A percentile compares a stretch with the other conserved stretches of the same genome.
Conservation (phyloP, 2,888 invertebrate species). For the Lymantria monacha region DNA sequence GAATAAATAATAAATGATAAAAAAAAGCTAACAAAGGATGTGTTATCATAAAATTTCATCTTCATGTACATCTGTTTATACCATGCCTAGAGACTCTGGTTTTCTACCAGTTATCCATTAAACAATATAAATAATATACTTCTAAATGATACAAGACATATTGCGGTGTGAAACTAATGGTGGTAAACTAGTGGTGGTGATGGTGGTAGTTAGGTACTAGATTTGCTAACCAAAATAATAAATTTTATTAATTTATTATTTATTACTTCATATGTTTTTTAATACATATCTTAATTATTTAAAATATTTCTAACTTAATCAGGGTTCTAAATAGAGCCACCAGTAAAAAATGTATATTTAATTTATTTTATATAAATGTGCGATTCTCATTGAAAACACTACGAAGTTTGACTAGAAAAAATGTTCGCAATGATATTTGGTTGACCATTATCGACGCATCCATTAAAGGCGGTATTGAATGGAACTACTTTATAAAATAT, state of each 20-base stretch:
- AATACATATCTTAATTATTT: not conserved
- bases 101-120: no score
- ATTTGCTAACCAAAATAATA: not conserved
- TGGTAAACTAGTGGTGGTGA: no score
- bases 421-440: conserved; percentile 37
- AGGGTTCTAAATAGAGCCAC: not conserved
- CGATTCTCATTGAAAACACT: conserved; percentile 14
- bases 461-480: conserved; percentile 30
- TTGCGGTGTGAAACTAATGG: no score
- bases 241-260: no score
- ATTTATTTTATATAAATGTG: conserved; percentile 2
- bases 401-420: conserved; percentile 28
- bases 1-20: no score
- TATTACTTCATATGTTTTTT: not conserved
- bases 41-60: no score
- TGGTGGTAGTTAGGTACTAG: no score
- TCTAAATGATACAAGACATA: no score
- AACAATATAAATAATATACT: no score
- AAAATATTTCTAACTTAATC: not conserved
- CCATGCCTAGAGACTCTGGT: no score
- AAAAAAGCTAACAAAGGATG: no score
- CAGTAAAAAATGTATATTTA: not conserved
- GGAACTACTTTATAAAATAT: conserved; percentile 39
- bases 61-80: no score
- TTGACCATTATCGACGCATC: conserved; percentile 24